Conservation (phyloP, 2,888 invertebrate species). For the Nomada ferruginata region DNA sequence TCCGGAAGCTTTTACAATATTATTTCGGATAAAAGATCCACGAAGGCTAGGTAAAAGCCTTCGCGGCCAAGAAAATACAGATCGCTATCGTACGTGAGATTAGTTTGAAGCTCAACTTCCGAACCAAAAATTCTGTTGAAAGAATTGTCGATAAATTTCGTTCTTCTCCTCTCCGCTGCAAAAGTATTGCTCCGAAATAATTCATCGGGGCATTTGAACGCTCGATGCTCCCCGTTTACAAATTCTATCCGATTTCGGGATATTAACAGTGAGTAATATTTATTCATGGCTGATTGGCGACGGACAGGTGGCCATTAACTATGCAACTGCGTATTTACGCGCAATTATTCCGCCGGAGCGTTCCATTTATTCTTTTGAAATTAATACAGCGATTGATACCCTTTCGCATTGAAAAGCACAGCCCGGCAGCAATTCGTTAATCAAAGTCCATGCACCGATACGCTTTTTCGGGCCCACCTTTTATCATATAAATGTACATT, state of each 20-base stretch:
- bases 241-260: neutral
- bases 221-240: neutral
- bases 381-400: slow-evolving; percentile 28
- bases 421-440: slow-evolving; percentile 18
- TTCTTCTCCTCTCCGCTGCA: neutral
- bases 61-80: too few species aligned
- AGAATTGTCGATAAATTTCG: neutral
- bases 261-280: slow-evolving; percentile 21
- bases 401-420: slow-evolving; percentile 9
- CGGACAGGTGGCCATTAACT: slow-evolving; percentile 3
- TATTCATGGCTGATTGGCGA: slow-evolving; percentile 39
- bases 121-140: neutral
- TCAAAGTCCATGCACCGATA: slow-evolving; percentile 8
- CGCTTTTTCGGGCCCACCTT: neutral
- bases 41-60: neutral
- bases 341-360: slow-evolving; percentile 31
- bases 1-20: slow-evolving; percentile 5
- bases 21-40: slow-evolving; percentile 5
- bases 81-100: too few species aligned
- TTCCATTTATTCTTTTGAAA: slow-evolving; percentile 36
- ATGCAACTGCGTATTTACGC: slow-evolving; percentile 27
- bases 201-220: neutral
- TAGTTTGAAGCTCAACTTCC: too few species aligned
- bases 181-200: neutral
- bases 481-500: slow-evolving; percentile 40